These are phyloP conservation scores for Helicoverpa armigera DNA, from an alignment of 1,140 invertebrate species.

Conservation along the genomic window DNA sequence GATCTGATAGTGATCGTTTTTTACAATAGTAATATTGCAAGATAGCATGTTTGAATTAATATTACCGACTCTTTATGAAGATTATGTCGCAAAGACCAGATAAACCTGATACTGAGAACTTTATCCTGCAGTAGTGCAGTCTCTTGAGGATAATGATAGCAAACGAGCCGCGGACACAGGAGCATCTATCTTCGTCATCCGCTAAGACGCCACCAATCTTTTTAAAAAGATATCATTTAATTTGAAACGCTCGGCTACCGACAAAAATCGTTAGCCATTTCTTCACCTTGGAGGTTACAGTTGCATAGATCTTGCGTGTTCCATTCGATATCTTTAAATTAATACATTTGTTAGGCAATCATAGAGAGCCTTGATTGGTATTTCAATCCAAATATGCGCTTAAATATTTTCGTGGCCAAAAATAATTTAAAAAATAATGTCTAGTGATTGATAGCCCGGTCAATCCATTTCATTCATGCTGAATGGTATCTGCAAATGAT, in stretches of 20 bases:
- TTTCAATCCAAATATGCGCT: not conserved
- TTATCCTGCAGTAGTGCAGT: not conserved
- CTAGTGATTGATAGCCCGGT: not conserved
- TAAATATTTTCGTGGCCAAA: not conserved
- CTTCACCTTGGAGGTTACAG: conserved; percentile 3
- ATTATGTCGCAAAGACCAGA: not conserved
- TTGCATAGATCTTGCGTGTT: conserved; percentile 1
- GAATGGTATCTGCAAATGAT: conserved; percentile 24
- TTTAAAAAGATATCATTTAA: conserved; percentile 19
- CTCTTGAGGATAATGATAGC: not conserved
- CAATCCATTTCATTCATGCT: conserved; percentile 20
- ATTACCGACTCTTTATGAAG: not conserved
- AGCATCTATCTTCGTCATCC: not conserved
- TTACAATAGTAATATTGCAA: not conserved
- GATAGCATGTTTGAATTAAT: not conserved
- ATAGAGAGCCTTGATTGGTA: not conserved
- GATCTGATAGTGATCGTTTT: too few species aligned
- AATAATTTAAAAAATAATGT: not conserved
- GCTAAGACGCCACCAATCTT: not conserved
- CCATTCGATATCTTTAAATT: conserved; percentile 5
- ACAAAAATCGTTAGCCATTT: conserved; percentile 1
- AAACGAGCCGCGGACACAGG: not conserved
- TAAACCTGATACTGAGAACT: not conserved
- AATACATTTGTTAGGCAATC: not conserved
- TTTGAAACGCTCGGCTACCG: not conserved